phyloP scores from a whole-genome alignment of 2,113 vertebrate species.

The Pelecanus crispus region DNA sequence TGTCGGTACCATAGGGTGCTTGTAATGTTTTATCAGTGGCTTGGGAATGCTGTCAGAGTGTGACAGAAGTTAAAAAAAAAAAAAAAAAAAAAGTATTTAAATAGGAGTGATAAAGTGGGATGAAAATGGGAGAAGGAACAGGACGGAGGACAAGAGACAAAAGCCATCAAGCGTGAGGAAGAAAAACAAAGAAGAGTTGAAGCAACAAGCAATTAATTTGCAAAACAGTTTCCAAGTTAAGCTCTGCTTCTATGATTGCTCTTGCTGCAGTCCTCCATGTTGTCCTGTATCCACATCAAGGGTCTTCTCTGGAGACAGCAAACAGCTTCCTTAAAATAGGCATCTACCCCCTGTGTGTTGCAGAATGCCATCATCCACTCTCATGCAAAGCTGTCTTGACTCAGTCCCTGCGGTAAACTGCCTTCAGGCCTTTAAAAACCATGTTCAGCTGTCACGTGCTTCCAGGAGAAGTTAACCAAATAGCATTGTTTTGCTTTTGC shows the following conservation, averaged over 20 bases:
- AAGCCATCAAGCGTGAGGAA: background rate
- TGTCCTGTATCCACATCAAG: background rate
- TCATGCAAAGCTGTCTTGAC: background rate
- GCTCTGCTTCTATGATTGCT: background rate
- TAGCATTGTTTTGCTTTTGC: background rate
- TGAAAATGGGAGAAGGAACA: background rate
- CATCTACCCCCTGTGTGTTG: background rate
- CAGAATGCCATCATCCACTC: background rate
- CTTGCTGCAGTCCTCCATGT: background rate
- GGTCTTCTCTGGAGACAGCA: background rate
- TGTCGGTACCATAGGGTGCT: accelerated
- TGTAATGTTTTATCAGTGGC: background rate
- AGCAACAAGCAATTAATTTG: background rate
- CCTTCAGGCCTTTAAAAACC: background rate
- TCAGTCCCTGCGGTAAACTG: background rate
- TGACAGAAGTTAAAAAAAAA: background rate
- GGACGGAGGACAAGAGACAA: background rate
- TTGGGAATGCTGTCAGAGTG: background rate
- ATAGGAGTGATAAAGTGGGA: background rate
- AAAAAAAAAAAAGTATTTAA: background rate
- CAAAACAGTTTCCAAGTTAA: background rate
- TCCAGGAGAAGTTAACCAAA: background rate
- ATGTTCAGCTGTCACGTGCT: background rate
- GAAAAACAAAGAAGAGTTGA: background rate
- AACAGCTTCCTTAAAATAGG: background rate